Evolutionary conservation across 2,113 vertebrate species (phyloP), one percentile per base, ranked within the genome.

Genomic region (Pomatostomus ruficeps): DNA sequence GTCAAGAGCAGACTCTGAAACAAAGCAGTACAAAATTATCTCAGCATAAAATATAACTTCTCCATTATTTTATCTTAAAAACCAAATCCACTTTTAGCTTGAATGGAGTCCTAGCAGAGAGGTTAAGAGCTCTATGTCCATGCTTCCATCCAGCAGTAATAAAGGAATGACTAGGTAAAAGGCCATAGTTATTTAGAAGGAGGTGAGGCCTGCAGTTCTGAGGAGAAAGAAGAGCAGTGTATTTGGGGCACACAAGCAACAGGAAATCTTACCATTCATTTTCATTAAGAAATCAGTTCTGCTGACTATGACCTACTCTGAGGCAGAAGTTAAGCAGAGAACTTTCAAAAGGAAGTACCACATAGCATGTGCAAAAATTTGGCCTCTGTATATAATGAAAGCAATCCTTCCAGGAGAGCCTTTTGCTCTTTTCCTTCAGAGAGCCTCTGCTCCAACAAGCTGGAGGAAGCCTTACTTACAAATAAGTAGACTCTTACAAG

Each of bases 1-100:
- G n/a, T 94, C 63, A 90, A 77, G 59, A 94, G 63, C 48, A 88
- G 86, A 40, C 45, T 70, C 40, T 86, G 85, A 94, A 90, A 90
- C 72, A 93, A 86, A 96, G 43, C 88, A 91, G 43, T 26, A 45
- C 43, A 75, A 88, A 92, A 62, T 78, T 26, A 46, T 51, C 40
- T 80, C 75, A 63, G 33, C 31, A 75, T 61, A 65, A 90, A 82
- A 80, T 26, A 18, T 33, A 63, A 80, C 42, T 33, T 85, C 33
- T 66, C 55, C 4, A 3, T 55, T 13, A 83, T 88, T 91, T 80
- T 83, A 55, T 45, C 46, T 88, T 67, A 31, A 10, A 91, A 93
- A 74, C 23, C 40, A 74, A 76, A 84, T 74, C 74, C 28, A 80
- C 21, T 88, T 91, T 66, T 83, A 83, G 55, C 43, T 85, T 24